phyloP scores from a whole-genome alignment of 2,797 vertebrate species.

The Numenius phaeopus region DNA sequence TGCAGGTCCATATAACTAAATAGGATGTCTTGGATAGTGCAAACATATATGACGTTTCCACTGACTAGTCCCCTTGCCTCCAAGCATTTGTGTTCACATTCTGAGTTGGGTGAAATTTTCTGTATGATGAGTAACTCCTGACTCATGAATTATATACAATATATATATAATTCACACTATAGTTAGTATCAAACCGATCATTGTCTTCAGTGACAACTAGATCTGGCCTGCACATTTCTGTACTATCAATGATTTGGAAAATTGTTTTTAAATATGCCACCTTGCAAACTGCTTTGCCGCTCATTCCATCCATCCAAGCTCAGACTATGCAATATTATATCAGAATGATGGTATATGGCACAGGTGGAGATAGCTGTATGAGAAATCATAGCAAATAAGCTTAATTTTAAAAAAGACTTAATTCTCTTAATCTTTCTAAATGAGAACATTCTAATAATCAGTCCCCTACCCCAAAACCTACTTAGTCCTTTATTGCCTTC shows the following conservation, averaged over 20 bases:
- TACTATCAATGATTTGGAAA: not conserved
- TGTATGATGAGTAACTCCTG: not conserved
- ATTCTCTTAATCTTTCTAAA: not conserved
- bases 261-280: not conserved
- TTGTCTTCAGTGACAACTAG: not conserved
- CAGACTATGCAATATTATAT: not conserved
- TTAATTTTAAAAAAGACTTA: not conserved
- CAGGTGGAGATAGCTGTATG: not conserved
- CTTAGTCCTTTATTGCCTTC: not conserved
- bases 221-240: not conserved
- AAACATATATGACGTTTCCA: not conserved
- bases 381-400: not conserved
- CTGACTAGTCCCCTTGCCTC: not conserved
- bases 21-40: not conserved
- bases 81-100: not conserved
- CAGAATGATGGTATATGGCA: not conserved
- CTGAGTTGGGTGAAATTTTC: not conserved
- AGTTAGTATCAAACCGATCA: not conserved
- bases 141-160: no score
- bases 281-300: not conserved
- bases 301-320: not conserved
- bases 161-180: not conserved
- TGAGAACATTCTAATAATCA: not conserved
- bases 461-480: not conserved
- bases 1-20: not conserved